Evolutionary conservation across 2,113 vertebrate species (phyloP).

Genomic region (Phycodurus eques): DNA sequence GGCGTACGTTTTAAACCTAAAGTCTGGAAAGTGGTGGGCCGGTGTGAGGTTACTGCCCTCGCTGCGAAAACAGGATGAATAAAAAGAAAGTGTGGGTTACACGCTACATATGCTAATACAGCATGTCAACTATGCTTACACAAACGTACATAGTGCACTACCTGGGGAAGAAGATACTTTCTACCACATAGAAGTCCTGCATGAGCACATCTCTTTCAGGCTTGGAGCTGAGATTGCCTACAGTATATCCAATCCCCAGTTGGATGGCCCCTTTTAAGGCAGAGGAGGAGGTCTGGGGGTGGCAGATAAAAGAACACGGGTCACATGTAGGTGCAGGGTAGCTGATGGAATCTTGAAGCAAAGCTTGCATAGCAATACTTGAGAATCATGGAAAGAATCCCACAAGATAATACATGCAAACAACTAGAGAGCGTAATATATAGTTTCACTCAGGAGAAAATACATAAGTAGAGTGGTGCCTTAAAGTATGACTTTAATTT

Average conservation of each 20-base stretch:
- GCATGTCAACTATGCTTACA: background rate
- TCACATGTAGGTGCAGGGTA: conserved; percentile 18
- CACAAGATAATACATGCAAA: background rate
- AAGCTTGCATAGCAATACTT: background rate
- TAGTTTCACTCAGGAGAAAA: too few relatives aligned
- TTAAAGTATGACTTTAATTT: too few relatives aligned
- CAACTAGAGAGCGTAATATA: background rate
- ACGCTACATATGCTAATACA: background rate
- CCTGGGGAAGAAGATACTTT: conserved; percentile 98
- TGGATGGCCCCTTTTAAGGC: conserved; percentile 97
- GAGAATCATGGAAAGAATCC: background rate
- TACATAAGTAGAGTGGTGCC: too few relatives aligned
- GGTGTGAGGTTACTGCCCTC: conserved; percentile 98
- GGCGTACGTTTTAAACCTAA: conserved; percentile 97
- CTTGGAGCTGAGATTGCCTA: conserved; percentile 97
- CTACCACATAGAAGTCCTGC: conserved; percentile 98
- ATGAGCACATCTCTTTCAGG: conserved; percentile 97
- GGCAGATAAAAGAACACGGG: conserved; percentile 17
- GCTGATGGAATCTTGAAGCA: conserved; percentile 9
- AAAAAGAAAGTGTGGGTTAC: background rate
- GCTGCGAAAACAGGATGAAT: conserved; percentile 59
- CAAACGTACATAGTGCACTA: conserved; percentile 33
- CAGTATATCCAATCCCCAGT: conserved; percentile 94
- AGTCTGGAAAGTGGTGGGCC: conserved; percentile 93
- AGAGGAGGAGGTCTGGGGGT: conserved; percentile 88